A percentile compares a stretch with the other conserved stretches of the same genome.
These are phyloP conservation scores for Ianthella basta DNA, from an alignment of 37 sponge, comb jelly and placozoan genomes.

Conservation along the genomic window DNA sequence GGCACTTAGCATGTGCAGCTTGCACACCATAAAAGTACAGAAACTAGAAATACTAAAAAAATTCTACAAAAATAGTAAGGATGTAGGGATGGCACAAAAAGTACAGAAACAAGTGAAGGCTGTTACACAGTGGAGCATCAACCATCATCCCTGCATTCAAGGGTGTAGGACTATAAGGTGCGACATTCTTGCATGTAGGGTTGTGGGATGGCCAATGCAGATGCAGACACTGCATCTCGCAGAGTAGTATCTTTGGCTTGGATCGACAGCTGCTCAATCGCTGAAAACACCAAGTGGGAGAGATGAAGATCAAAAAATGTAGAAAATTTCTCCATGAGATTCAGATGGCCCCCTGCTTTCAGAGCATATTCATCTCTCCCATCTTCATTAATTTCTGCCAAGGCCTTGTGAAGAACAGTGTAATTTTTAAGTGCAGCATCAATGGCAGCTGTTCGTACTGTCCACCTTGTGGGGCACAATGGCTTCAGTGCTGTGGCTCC, in stretches of 20 bases:
- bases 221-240: not conserved
- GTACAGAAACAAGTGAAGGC: too few species aligned
- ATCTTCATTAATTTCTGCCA: slow-evolving; percentile 29
- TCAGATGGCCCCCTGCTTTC: not conserved
- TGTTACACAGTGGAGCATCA: too few species aligned
- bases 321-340: slow-evolving; percentile 25
- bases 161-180: too few species aligned
- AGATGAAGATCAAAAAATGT: slow-evolving; percentile 52
- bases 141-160: too few species aligned
- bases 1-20: too few species aligned
- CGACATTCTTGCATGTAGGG: too few species aligned
- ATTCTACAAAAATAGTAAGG: too few species aligned
- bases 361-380: slow-evolving; percentile 1
- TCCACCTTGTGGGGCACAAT: slow-evolving; percentile 69
- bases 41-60: too few species aligned
- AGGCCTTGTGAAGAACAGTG: slow-evolving; percentile 8
- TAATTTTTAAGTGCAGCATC: slow-evolving; percentile 44
- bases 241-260: slow-evolving; percentile 29
- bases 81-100: too few species aligned
- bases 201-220: too few species aligned
- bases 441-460: slow-evolving; percentile 55
- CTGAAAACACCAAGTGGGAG: slow-evolving; percentile 50
- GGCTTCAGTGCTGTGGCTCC: slow-evolving; percentile 30
- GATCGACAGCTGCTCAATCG: slow-evolving; percentile 43
- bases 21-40: too few species aligned